Percentiles rank a stretch among this genome's conserved stretches.
phyloP scores from a whole-genome alignment of 2,888 invertebrate genomes.

The Yponomeuta evonymella region DNA sequence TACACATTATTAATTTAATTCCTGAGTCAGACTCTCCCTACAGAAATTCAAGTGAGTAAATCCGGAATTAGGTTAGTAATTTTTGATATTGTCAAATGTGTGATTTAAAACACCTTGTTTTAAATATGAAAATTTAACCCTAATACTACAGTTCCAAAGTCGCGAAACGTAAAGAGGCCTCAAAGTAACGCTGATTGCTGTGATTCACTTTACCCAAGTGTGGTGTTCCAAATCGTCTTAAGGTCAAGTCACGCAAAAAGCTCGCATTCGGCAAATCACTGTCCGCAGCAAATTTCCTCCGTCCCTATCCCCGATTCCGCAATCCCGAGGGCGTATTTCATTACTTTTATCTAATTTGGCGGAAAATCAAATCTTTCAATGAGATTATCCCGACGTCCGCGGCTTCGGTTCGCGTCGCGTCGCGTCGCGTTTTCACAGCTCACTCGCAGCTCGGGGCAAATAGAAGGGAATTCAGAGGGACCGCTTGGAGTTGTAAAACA shows the following conservation, averaged over 20 bases:
- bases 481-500: no score
- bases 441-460: neutral
- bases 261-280: conserved; percentile 18
- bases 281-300: conserved; percentile 40
- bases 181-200: neutral
- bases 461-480: neutral
- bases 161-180: no score
- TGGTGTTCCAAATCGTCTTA: neutral
- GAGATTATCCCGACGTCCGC: conserved; percentile 61
- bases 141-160: no score
- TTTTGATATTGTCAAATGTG: no score
- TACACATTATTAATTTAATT: no score
- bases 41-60: no score
- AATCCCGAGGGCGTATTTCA: conserved; percentile 61
- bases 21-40: no score
- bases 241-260: conserved; percentile 3
- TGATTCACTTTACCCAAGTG: neutral
- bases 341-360: conserved; percentile 73
- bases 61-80: no score
- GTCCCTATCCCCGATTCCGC: conserved; percentile 32
- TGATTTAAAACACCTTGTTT: no score
- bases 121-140: no score
- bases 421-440: neutral
- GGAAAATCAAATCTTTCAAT: conserved; percentile 73
- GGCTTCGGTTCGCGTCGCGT: conserved; percentile 22